A percentile compares a stretch with the other conserved stretches of the same genome.
Conservation (phyloP, 2,888 invertebrate species). For the Neoaliturus tenellus region DNA sequence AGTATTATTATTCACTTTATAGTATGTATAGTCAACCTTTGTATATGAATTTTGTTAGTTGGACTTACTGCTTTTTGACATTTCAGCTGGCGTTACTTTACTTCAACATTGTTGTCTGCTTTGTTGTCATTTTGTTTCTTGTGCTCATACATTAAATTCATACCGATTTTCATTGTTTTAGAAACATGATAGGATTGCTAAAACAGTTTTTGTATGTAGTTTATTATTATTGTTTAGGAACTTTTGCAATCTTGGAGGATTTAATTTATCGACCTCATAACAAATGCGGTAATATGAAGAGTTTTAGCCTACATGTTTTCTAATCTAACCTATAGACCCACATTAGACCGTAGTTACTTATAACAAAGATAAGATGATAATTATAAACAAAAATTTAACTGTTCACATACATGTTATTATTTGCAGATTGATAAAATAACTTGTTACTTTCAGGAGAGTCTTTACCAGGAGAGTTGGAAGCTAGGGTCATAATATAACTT, state of each 20-base stretch:
- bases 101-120: neutral
- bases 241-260: conserved; percentile 78
- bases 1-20: neutral
- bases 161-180: neutral
- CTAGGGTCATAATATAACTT: too few relatives aligned
- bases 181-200: neutral
- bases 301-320: too few relatives aligned
- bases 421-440: neutral
- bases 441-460: neutral
- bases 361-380: neutral
- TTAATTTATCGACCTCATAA: conserved; percentile 76
- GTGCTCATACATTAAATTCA: neutral
- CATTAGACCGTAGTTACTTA: neutral
- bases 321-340: neutral
- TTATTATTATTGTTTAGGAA: conserved; percentile 78
- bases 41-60: neutral
- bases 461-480: neutral
- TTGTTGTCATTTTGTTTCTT: neutral
- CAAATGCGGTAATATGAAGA: conserved; percentile 74
- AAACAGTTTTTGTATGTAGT: conserved; percentile 72
- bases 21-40: neutral
- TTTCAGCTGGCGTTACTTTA: neutral
- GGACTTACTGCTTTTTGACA: neutral
- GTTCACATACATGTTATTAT: neutral
- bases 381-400: neutral